Percentiles rank a stretch among this genome's conserved stretches.
Conservation (phyloP, 2,888 invertebrate species). For the Saturnia japonica region DNA sequence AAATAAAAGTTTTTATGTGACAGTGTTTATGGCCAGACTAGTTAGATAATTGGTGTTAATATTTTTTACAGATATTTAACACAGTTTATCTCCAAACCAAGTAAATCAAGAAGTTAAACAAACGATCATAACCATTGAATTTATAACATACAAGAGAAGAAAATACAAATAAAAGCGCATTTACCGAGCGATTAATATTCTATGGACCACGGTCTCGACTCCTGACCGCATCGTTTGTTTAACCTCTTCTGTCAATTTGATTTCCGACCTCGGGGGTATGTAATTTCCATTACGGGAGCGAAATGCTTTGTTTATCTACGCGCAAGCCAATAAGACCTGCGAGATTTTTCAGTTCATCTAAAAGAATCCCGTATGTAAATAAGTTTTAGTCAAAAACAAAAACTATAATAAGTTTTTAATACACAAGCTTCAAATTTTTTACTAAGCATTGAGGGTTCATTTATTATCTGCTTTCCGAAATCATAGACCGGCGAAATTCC, state of each 20-base stretch:
- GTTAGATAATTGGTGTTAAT: not conserved
- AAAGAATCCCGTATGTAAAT: slow-evolving; percentile 43
- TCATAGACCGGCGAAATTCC: too few relatives aligned
- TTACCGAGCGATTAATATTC: slow-evolving; percentile 78
- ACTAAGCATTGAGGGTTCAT: not conserved
- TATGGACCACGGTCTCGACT: slow-evolving; percentile 66
- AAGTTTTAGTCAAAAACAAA: slow-evolving; percentile 26
- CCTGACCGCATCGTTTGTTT: slow-evolving; percentile 79
- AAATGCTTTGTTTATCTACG: slow-evolving; percentile 73
- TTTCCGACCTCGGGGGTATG: slow-evolving; percentile 78
- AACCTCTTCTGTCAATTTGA: slow-evolving; percentile 82
- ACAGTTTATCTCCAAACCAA: not conserved
- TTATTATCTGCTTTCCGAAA: not conserved
- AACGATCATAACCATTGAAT: not conserved
- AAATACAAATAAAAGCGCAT: slow-evolving; percentile 78
- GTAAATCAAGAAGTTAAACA: slow-evolving; percentile 3
- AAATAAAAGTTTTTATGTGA: too few relatives aligned
- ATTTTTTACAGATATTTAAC: not conserved
- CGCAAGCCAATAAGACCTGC: slow-evolving; percentile 61
- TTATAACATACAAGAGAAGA: slow-evolving; percentile 30
- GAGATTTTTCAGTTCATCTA: slow-evolving; percentile 53
- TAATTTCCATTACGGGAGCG: slow-evolving; percentile 78
- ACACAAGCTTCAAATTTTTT: not conserved
- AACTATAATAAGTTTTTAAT: not conserved
- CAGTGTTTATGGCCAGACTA: too few relatives aligned